Evolutionary conservation across 2,888 invertebrate genomes (phyloP).

Genomic region (Galerucella calmariensis): DNA sequence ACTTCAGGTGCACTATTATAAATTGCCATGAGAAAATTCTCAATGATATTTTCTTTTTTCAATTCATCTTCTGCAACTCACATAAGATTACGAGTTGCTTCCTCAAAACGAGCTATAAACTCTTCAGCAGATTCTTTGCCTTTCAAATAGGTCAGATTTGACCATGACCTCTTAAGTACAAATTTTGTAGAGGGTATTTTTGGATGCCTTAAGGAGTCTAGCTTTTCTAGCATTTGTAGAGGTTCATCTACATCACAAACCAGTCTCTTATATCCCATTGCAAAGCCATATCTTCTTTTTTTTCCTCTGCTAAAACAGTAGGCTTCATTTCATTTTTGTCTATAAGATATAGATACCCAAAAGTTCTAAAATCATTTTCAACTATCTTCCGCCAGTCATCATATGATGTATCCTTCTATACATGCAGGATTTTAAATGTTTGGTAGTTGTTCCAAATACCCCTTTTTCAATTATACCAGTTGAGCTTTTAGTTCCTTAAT

Average conservation of each 20-base stretch:
- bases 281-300: too few species aligned
- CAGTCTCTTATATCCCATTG: too few species aligned
- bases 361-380: not conserved
- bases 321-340: not conserved
- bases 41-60: not conserved
- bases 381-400: not conserved
- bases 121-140: constrained; percentile 5
- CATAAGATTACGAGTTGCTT: not conserved
- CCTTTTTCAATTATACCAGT: not conserved
- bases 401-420: not conserved
- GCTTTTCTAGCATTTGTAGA: not conserved
- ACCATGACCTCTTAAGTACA: constrained; percentile 1
- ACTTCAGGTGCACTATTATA: not conserved
- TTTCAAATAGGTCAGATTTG: not conserved
- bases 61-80: not conserved
- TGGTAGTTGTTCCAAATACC: not conserved
- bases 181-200: constrained; percentile 3
- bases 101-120: too few species aligned
- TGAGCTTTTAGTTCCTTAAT: not conserved
- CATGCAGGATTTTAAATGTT: not conserved
- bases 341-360: not conserved
- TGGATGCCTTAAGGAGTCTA: not conserved
- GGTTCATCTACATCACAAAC: too few species aligned
- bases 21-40: not conserved
- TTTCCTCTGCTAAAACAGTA: too few species aligned